Conservation (phyloP, 2,888 invertebrate genomes). For the Clivina fossor region DNA sequence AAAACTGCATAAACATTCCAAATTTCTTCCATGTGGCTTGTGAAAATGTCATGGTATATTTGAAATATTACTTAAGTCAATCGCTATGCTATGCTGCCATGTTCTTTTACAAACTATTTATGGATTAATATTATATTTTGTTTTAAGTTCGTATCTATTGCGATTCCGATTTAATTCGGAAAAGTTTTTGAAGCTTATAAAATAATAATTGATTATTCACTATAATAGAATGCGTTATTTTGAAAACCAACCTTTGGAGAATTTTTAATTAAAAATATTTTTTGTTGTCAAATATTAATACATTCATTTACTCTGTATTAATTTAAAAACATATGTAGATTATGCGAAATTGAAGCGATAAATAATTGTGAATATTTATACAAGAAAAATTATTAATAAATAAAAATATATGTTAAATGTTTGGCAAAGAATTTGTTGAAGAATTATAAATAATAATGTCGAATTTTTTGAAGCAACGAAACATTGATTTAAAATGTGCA, state of each 20-base stretch:
- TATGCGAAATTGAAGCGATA: not conserved
- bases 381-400: not conserved
- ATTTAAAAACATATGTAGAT: not conserved
- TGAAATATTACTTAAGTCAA: too few relatives aligned
- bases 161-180: not conserved
- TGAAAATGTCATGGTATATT: too few relatives aligned
- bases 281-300: not conserved
- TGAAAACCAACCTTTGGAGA: too few relatives aligned
- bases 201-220: too few relatives aligned
- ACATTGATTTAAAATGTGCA: conserved; percentile 4
- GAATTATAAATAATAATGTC: not conserved
- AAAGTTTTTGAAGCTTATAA: not conserved
- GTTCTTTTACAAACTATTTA: too few relatives aligned
- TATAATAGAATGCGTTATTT: too few relatives aligned
- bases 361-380: not conserved
- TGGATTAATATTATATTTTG: too few relatives aligned
- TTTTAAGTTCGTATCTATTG: too few relatives aligned
- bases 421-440: not conserved
- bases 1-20: too few relatives aligned
- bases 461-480: conserved; percentile 18
- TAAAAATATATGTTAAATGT: not conserved
- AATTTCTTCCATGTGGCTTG: too few relatives aligned
- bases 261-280: too few relatives aligned
- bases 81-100: too few relatives aligned
- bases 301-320: not conserved